These are phyloP conservation scores for Scarus forsteni DNA, from an alignment of 2,797 vertebrate genomes.

Conservation along the genomic window DNA sequence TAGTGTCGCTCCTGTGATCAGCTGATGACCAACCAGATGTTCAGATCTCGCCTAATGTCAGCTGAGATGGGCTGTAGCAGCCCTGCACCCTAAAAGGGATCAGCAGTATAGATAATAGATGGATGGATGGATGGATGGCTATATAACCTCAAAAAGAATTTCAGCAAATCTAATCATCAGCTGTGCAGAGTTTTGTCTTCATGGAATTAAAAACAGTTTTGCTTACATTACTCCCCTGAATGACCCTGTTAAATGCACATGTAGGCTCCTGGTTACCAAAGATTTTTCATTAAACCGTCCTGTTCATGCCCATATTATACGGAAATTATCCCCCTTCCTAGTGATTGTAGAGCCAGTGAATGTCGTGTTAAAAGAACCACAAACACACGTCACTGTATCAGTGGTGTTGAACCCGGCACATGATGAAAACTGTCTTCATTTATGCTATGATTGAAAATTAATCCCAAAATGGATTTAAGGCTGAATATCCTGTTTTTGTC, in stretches of 20 bases:
- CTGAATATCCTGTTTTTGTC: slow-evolving; percentile 28
- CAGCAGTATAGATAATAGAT: no score
- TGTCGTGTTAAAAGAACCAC: neutral
- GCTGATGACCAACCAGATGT: no score
- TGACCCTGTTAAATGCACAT: neutral
- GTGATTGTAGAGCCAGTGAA: neutral
- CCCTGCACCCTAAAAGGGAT: no score
- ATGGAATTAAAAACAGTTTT: no score
- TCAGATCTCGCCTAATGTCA: no score
- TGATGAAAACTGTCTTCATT: slow-evolving; percentile 18
- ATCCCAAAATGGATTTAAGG: slow-evolving; percentile 50
- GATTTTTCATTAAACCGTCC: neutral
- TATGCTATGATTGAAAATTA: slow-evolving; percentile 45
- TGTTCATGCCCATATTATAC: neutral
- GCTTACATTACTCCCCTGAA: neutral
- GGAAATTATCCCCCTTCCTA: neutral
- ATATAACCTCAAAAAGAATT: no score
- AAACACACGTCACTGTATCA: neutral
- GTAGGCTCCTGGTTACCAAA: neutral
- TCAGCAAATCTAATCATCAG: no score
- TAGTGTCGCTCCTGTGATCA: no score
- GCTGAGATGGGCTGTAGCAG: no score
- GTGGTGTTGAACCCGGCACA: neutral
- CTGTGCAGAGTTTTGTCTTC: no score
- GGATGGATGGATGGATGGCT: no score